Evolutionary conservation across 2,888 invertebrate genomes (phyloP).

Genomic region (Chorisops tibialis): DNA sequence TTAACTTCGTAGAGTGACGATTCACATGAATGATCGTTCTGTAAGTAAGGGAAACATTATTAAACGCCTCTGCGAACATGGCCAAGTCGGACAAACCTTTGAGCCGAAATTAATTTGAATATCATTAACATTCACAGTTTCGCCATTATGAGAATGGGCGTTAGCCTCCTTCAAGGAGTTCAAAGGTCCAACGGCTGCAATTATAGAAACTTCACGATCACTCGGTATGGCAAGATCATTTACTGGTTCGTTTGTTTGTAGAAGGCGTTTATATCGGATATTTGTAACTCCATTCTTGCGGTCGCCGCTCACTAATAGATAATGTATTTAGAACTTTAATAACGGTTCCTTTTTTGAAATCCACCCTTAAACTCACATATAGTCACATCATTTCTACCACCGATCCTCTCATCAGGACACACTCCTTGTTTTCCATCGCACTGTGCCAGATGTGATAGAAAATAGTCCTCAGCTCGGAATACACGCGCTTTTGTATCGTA

Average conservation of each 20-base stretch:
- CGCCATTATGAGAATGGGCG: conserved; percentile 62
- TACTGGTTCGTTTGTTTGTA: conserved; percentile 70
- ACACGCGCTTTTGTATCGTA: conserved; percentile 58
- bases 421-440: conserved; percentile 81
- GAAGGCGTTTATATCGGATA: conserved; percentile 72
- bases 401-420: conserved; percentile 78
- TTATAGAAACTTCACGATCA: conserved; percentile 70
- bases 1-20: conserved; percentile 63
- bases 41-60: conserved; percentile 25
- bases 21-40: conserved; percentile 71
- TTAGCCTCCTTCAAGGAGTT: conserved; percentile 78
- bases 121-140: conserved; percentile 56
- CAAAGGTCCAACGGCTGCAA: conserved; percentile 84
- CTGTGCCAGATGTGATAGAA: conserved; percentile 74
- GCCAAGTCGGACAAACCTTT: conserved; percentile 46
- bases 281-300: conserved; percentile 76
- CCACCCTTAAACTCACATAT: conserved; percentile 53
- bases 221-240: conserved; percentile 69
- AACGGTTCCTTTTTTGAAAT: not conserved
- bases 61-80: not conserved
- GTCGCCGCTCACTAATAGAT: conserved; percentile 62
- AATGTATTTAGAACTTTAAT: not conserved
- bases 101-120: conserved; percentile 75
- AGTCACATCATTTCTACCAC: conserved; percentile 74
- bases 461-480: conserved; percentile 81